phyloP scores from a whole-genome alignment of 1,140 invertebrate genomes.

The Gryon sp. region DNA sequence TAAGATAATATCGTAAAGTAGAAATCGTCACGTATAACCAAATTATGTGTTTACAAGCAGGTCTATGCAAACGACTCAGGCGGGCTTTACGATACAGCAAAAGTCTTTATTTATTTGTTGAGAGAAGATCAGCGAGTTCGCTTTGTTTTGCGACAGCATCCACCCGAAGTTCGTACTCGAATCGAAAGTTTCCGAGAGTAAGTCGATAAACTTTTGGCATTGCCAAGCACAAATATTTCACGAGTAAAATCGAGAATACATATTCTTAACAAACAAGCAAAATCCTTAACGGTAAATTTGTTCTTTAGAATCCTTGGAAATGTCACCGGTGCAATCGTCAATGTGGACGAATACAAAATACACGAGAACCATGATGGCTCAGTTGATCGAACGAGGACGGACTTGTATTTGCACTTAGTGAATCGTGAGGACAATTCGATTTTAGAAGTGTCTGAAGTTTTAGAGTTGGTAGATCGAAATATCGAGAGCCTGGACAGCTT shows the following conservation, averaged over 20 bases:
- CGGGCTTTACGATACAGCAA: conserved; percentile 87
- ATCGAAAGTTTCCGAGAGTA: conserved; percentile 90
- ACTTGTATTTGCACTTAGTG: conserved; percentile 95
- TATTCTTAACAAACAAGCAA: conserved; percentile 34
- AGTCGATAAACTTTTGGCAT: conserved; percentile 69
- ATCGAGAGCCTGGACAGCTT: conserved; percentile 92
- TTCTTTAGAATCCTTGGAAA: conserved; percentile 85
- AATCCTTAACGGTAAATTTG: conserved; percentile 17
- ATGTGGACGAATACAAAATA: conserved; percentile 94
- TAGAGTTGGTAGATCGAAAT: conserved; percentile 93
- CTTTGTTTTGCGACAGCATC: conserved; percentile 93
- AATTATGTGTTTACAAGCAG: conserved; percentile 73
- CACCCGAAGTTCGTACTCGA: conserved; percentile 89
- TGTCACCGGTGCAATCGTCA: conserved; percentile 94
- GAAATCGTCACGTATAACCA: neutral
- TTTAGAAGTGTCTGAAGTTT: conserved; percentile 90
- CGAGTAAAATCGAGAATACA: conserved; percentile 6
- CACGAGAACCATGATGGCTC: conserved; percentile 95
- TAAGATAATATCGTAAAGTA: conserved; percentile 7
- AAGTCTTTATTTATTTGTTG: conserved; percentile 94
- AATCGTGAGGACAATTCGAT: conserved; percentile 94
- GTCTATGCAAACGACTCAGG: conserved; percentile 91
- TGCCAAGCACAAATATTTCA: conserved; percentile 20
- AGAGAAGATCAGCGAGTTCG: conserved; percentile 95
- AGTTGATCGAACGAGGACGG: conserved; percentile 95